Percentiles rank a stretch among this genome's conserved stretches.
phyloP scores from a whole-genome alignment of 1,140 invertebrate genomes.

The Chrysoperla carnea region DNA sequence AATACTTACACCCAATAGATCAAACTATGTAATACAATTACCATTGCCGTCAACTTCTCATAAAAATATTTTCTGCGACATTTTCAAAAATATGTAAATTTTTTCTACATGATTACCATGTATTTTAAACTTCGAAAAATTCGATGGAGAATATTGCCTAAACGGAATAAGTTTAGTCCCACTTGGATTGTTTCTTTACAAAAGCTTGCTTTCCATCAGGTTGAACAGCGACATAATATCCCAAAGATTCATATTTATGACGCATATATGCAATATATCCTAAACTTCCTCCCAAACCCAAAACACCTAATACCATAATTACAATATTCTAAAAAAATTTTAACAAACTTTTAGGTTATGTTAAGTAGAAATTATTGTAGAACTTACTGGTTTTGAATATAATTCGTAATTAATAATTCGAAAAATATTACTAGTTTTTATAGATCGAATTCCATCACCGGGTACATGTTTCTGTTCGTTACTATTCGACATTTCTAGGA shows the following conservation, averaged over 20 bases:
- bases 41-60: too few relatives aligned
- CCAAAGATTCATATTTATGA: conserved; percentile 49
- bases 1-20: too few relatives aligned
- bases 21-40: too few relatives aligned
- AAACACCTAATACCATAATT: conserved; percentile 55
- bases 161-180: conserved; percentile 31
- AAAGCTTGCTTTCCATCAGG: conserved; percentile 54
- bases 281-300: conserved; percentile 37
- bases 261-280: conserved; percentile 70
- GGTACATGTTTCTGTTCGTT: conserved; percentile 25
- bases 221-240: conserved; percentile 58
- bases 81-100: too few relatives aligned
- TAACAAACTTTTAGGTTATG: conserved; percentile 6
- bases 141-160: too few relatives aligned
- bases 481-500: neutral
- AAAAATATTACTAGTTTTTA: conserved; percentile 50
- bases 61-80: too few relatives aligned
- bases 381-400: conserved; percentile 60
- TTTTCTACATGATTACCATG: too few relatives aligned
- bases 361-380: conserved; percentile 2
- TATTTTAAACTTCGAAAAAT: too few relatives aligned
- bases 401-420: conserved; percentile 65
- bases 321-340: conserved; percentile 53
- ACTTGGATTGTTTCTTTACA: conserved; percentile 60
- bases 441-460: conserved; percentile 58